Evolutionary conservation across 1,140 invertebrate species (phyloP).

Genomic region (Lethocerus indicus): DNA sequence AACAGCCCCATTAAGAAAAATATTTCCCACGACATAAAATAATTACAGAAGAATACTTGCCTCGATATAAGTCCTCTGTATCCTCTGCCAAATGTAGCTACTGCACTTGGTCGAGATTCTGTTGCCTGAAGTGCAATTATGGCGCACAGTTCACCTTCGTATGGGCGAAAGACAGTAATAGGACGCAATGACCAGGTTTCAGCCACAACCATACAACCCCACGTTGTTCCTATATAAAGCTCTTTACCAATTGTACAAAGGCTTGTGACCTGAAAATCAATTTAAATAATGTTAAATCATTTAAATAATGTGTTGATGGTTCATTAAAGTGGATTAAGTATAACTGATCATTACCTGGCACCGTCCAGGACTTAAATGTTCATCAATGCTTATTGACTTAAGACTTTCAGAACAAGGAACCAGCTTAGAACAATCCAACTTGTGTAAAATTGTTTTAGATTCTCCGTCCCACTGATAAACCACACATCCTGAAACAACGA

Average conservation of each 20-base stretch:
- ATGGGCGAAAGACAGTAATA: conserved; percentile 77
- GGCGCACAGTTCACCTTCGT: conserved; percentile 56
- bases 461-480: conserved; percentile 69
- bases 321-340: too few species aligned
- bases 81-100: conserved; percentile 66
- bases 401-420: conserved; percentile 81
- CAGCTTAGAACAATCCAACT: conserved; percentile 80
- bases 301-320: too few species aligned
- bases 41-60: conserved; percentile 13
- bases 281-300: conserved; percentile 6
- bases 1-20: neutral
- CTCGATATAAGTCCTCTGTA: conserved; percentile 53
- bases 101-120: conserved; percentile 9
- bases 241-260: conserved; percentile 48
- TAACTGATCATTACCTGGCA: conserved; percentile 57
- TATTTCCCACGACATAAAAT: neutral
- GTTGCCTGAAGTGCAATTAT: conserved; percentile 16
- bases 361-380: conserved; percentile 58
- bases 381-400: conserved; percentile 80
- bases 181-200: conserved; percentile 62
- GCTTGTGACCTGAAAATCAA: conserved; percentile 45
- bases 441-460: conserved; percentile 47
- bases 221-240: conserved; percentile 77
- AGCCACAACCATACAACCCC: conserved; percentile 80
- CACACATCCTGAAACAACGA: conserved; percentile 38